These are phyloP conservation scores for Morus bassanus DNA, from an alignment of 2,797 vertebrate species.

Conservation along the genomic window DNA sequence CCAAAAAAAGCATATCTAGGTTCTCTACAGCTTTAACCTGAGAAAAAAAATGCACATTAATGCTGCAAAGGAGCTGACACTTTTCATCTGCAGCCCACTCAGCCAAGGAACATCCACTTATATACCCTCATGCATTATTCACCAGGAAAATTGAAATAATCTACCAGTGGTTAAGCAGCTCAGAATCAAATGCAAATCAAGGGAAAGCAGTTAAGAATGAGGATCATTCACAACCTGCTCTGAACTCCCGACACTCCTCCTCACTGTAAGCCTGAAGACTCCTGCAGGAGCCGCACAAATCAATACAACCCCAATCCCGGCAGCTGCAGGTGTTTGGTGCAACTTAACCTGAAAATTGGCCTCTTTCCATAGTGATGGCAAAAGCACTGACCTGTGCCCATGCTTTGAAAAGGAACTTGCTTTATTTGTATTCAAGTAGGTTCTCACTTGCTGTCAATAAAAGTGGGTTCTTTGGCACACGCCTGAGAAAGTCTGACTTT, in stretches of 20 bases:
- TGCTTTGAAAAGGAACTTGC: neutral
- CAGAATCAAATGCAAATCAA: constrained; percentile 49
- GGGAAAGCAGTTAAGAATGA: neutral
- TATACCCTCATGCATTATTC: constrained; percentile 60
- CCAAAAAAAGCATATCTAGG: constrained; percentile 33
- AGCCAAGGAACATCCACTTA: constrained; percentile 61
- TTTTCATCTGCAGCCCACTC: constrained; percentile 63
- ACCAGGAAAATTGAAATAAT: constrained; percentile 48
- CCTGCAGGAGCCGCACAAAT: neutral
- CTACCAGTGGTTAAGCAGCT: constrained; percentile 33
- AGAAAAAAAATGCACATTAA: constrained; percentile 39
- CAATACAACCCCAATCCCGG: fast-evolving
- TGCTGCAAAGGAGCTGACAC: constrained; percentile 63
- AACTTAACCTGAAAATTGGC: neutral
- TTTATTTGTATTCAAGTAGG: neutral
- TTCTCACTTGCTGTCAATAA: neutral
- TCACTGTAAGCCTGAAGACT: neutral
- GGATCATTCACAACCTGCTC: constrained; percentile 37
- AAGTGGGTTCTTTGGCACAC: neutral
- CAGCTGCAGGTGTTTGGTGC: fast-evolving
- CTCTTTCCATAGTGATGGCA: neutral
- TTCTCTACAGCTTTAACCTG: constrained; percentile 49
- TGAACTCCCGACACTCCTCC: neutral
- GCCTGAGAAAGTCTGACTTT: neutral
- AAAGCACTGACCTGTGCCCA: neutral